Evolutionary conservation across 1,140 invertebrate species (phyloP), one percentile per base, ranked within the genome.

Genomic region (Chymomyza costata): DNA sequence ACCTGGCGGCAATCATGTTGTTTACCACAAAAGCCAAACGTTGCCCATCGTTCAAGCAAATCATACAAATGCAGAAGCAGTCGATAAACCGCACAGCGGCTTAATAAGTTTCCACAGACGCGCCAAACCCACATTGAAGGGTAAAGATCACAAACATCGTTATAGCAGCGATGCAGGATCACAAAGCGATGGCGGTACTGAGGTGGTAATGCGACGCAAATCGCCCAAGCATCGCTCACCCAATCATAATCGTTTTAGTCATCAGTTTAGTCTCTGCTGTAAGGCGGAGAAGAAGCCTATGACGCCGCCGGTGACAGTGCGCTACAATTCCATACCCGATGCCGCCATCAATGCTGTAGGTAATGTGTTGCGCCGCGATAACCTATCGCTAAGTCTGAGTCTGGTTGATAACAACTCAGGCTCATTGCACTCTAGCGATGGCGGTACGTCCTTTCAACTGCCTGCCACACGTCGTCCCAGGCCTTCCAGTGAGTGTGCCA

Each of bases 251-350:
- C 21, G 83, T 5, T 83, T 85, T 6, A 85, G 83, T 35, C 83
- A 85, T 62, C 83, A 85, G 51, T 85, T 85, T 21, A 82, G 78
- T 25, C 49, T 85, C 15, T 85, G 83, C 46, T 85, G 83, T 39
- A 83, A 80, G 46, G 78, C 73, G 0, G 81, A 85, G 15, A 82
- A 81, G 57, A 85, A 85, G 17, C 83, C 76, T 0, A 44, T 71
- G 34, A 83, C 83, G 6, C 83, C 83, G 6, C 83, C 83, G n/a
- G 81, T 85, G 7, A 69, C 81, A 0, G 83, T 85, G 15, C 81
- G 83, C 3, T 85, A 85, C 25, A 85, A 85, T 60, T 85, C 83
- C n/a, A 60, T 85, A 52, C 76, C 81, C n/a, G 83, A 83, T 46
- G 61, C 50, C 5, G 50, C 37, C 10, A 14, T 56, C n/a, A 58